Conservation (phyloP, 2,888 invertebrate species). For the Lingula anatina region DNA sequence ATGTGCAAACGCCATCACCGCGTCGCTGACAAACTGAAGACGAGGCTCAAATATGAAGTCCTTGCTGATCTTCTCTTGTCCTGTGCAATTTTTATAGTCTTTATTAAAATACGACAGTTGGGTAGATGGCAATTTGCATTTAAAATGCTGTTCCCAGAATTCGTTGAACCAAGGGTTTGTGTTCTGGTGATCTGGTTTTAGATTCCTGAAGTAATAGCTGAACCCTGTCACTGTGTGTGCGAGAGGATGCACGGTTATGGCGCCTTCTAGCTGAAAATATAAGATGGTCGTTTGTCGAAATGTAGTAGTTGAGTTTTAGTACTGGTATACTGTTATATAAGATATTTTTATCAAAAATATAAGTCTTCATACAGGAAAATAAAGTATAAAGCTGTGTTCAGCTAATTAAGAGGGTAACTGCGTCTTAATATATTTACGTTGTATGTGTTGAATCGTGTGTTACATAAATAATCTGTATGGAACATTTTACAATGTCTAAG, state of each 20-base stretch:
- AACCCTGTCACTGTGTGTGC: constrained; percentile 72
- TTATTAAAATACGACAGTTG: constrained; percentile 54
- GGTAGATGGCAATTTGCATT: constrained; percentile 67
- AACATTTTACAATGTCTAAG: too few relatives aligned
- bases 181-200: constrained; percentile 36
- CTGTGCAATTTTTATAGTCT: constrained; percentile 64
- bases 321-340: too few relatives aligned
- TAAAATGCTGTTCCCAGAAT: constrained; percentile 76
- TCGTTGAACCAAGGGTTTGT: constrained; percentile 50
- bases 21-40: constrained; percentile 93
- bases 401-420: too few relatives aligned
- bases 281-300: too few relatives aligned
- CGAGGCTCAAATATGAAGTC: constrained; percentile 80
- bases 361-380: too few relatives aligned
- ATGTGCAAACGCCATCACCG: constrained; percentile 90
- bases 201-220: constrained; percentile 40
- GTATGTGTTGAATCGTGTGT: too few relatives aligned
- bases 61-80: constrained; percentile 67
- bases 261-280: constrained; percentile 71
- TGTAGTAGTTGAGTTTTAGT: too few relatives aligned
- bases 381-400: too few relatives aligned
- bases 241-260: constrained; percentile 88
- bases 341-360: too few relatives aligned
- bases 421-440: too few relatives aligned
- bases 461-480: too few relatives aligned